Conservation (phyloP, 1,140 invertebrate species). For the Panulirus ornatus region DNA sequence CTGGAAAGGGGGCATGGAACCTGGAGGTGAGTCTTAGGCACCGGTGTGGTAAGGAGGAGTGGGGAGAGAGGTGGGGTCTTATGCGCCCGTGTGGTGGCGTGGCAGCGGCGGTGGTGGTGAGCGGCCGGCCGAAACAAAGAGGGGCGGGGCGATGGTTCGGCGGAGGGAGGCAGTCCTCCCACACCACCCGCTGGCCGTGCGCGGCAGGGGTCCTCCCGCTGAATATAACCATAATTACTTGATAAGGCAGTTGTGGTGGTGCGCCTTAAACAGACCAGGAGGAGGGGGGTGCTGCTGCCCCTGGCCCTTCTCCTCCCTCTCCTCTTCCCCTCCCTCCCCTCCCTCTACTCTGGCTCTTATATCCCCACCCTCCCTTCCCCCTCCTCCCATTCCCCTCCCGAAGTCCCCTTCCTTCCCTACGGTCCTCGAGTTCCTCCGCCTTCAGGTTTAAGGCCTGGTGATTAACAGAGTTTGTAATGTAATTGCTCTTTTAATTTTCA, state of each 20-base stretch:
- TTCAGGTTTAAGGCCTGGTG: too few species aligned
- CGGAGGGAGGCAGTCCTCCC: neutral
- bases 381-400: neutral
- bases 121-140: neutral
- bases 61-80: neutral
- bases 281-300: neutral
- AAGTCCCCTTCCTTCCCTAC: neutral
- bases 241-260: conserved; percentile 61
- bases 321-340: neutral
- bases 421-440: neutral
- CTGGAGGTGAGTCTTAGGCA: neutral
- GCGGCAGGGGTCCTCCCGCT: conserved; percentile 42
- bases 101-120: neutral
- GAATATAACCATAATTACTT: conserved; percentile 65
- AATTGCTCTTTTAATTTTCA: neutral
- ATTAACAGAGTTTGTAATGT: too few species aligned
- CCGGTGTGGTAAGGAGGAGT: neutral
- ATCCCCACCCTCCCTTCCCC: neutral
- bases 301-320: neutral
- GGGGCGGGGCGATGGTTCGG: neutral
- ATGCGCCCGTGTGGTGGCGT: too few species aligned
- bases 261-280: conserved; percentile 36
- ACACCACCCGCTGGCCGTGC: conserved; percentile 22
- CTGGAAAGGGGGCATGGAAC: neutral
- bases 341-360: neutral